These are phyloP conservation scores for Platygyra sinensis DNA, from an alignment of 64 coral and sea anemone species.

Conservation along the genomic window DNA sequence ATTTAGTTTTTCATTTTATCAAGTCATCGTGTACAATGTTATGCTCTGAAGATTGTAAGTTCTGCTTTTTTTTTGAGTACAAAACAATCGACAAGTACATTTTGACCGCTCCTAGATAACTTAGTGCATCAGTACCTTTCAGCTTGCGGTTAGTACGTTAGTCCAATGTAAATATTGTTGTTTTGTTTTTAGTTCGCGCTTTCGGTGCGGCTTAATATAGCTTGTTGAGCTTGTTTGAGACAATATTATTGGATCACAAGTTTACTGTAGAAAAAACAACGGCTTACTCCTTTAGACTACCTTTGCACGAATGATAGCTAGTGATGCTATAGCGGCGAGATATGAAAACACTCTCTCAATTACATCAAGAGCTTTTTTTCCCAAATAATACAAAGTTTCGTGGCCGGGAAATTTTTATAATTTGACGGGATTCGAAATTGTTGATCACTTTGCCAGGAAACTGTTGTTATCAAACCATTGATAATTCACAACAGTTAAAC, in stretches of 20 bases:
- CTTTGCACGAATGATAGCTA: too few relatives aligned
- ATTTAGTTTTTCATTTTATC: constrained; percentile 13
- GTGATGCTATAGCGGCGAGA: too few relatives aligned
- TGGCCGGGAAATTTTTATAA: too few relatives aligned
- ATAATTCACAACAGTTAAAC: too few relatives aligned
- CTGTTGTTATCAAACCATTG: too few relatives aligned
- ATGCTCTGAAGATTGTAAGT: background rate
- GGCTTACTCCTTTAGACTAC: too few relatives aligned
- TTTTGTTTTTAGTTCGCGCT: background rate
- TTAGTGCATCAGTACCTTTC: background rate
- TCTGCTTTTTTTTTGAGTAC: background rate
- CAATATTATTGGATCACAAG: background rate
- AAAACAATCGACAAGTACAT: background rate
- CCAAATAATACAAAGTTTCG: too few relatives aligned
- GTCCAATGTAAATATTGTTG: constrained; percentile 9
- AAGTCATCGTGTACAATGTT: constrained; percentile 14
- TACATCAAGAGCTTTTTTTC: too few relatives aligned
- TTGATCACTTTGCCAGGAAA: too few relatives aligned
- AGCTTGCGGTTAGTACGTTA: background rate
- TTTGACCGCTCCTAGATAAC: background rate
- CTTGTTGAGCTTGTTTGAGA: background rate
- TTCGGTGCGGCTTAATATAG: background rate
- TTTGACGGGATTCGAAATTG: too few relatives aligned
- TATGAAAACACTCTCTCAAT: too few relatives aligned
- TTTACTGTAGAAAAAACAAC: too few relatives aligned